Base-by-base conservation (phyloP, 2,888 invertebrate species). In the Stictocephala bisonia region DNA sequence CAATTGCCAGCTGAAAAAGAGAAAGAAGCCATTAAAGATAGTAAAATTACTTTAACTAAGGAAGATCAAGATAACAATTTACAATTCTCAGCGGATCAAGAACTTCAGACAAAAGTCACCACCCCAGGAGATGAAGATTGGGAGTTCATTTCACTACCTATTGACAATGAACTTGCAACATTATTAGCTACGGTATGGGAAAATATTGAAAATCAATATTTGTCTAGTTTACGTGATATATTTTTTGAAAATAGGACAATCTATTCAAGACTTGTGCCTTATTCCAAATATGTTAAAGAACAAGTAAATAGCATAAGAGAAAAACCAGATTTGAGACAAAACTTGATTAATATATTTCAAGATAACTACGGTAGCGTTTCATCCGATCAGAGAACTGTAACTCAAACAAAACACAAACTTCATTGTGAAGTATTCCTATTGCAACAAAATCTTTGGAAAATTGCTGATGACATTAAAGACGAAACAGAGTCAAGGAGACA, bases 321-420 rank as follows among this genome's bases (percentile, higher is more conserved):
- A 2, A 81, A 88, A 73, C 88, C 89, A 0, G 89, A 89, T 75
- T 80, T 82, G n/a, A 89, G 88, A 81, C 89, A 89, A 80, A 85
- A 86, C 68, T 80, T 88, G 74, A 84, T 91, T 4, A 81, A 84
- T 56, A 81, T 83, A 20, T 90, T 91, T 80, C 90, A 90, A 82
- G 84, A 83, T 35, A 83, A 85, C 29, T 90, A 88, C 77, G 91
- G 91, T 11, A 44, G n/a, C 3, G n/a, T 64, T 15, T 22, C 9
- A 40, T 26, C n/a, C 73, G 88, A 89, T 79, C 86, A 88, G 83
- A 84, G 90, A 1, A 84, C 86, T 72, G 85, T 89, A 71, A 82
- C 84, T 76, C 86, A 88, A 73, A 84, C 88, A 1, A 90, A 89
- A 81, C 87, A 87, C 72, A 90, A 90, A 82, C 85, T 90, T 82